Evolutionary conservation across 2,113 vertebrate genomes (phyloP), one percentile per base, ranked within the genome.

Genomic region (Sardina pilchardus): DNA sequence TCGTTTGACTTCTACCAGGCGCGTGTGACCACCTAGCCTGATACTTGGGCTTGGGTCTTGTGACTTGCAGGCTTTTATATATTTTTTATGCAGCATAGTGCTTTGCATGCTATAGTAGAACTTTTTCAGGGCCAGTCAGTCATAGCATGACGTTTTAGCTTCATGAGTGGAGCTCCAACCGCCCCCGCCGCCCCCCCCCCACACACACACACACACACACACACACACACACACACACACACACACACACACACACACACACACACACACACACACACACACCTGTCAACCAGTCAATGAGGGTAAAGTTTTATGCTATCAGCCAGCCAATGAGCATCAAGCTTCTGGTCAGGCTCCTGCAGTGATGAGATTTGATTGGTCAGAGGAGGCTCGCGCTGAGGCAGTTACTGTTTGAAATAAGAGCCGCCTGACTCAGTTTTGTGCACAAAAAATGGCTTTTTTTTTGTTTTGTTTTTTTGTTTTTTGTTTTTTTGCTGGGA

Each of bases 401-500:
- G 26, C 10, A 71, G 63, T 14, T 71, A 8, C 63, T 63, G 21
- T n/a, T 26, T 63, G 63, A 71, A 71, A 34, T 71, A 71, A 71
- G 63, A 71, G 63, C 30, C 30, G 63, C 63, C n/a, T 71, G 30
- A 26, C 63, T 71, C 26, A 3, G n/a, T 71, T 71, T 71, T 71
- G 63, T 71, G 63, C 63, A 71, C 63, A 71, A 71, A 30, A 30
- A 71, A 71, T 71, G 44, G 84, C 30, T 85, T 85, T 71, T 59
- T 83, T 89, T 85, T 43, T 82, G 19, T 71, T n/a, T n/a, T n/a
- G n/a, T 71, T 59, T 83, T 89, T 85, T 43, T 82, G 19, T 71
- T 85, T 85, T 71, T 59, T 83, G 88, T 85, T 43, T 82, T 12
- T 71, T 86, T 85, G 81, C 87, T 85, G 85, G n/a, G n/a, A n/a